Conservation (phyloP, 2,113 vertebrate genomes). For the Paratilapia polleni region DNA sequence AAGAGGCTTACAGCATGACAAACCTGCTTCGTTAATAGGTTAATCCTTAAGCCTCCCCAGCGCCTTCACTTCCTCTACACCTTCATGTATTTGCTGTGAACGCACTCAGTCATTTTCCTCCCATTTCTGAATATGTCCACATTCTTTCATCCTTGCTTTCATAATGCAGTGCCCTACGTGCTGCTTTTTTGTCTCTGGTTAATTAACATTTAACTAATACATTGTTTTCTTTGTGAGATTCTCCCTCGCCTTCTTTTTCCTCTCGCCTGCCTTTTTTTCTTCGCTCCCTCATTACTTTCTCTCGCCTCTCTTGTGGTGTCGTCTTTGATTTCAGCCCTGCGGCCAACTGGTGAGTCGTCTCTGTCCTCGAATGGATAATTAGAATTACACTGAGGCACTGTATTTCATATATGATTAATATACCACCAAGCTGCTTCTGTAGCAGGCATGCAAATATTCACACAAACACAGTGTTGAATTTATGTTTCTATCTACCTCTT, state of each 20-base stretch:
- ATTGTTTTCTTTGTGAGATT: slow-evolving; percentile 56
- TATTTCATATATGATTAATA: slow-evolving; percentile 50
- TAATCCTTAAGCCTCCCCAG: slow-evolving; percentile 58
- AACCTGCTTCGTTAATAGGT: slow-evolving; percentile 65
- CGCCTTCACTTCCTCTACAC: slow-evolving; percentile 37
- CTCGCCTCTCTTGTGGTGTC: not conserved
- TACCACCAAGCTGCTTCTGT: not conserved
- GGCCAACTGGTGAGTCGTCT: slow-evolving; percentile 27
- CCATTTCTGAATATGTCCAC: not conserved
- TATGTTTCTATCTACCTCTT: not conserved
- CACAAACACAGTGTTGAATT: not conserved
- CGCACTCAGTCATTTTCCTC: not conserved
- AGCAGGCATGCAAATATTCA: slow-evolving; percentile 9
- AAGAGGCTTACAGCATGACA: slow-evolving; percentile 73
- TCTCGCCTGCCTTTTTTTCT: not conserved
- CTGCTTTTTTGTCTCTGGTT: slow-evolving; percentile 49
- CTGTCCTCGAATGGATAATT: slow-evolving; percentile 54
- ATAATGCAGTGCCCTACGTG: slow-evolving; percentile 21
- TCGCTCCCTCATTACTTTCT: slow-evolving; percentile 24
- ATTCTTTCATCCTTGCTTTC: slow-evolving; percentile 40
- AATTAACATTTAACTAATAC: slow-evolving; percentile 67
- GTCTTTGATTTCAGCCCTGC: slow-evolving; percentile 58
- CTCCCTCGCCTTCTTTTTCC: not conserved
- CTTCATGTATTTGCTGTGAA: slow-evolving; percentile 35
- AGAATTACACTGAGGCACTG: slow-evolving; percentile 25